Evolutionary conservation across 1,140 invertebrate genomes (phyloP).

Genomic region (Calephelis virginiensis): DNA sequence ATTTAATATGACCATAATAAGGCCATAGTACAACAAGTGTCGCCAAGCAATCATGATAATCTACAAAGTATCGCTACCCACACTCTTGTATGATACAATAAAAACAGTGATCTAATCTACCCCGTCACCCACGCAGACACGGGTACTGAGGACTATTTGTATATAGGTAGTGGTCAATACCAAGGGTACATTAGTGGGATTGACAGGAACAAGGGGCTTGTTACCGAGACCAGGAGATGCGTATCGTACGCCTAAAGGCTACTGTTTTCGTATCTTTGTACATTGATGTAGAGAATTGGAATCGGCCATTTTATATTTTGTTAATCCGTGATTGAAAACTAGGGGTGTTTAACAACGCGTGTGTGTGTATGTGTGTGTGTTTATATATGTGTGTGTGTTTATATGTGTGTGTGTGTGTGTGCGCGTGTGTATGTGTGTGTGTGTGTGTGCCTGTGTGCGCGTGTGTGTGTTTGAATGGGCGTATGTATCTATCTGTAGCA

Average conservation of each 20-base stretch:
- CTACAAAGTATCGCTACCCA: not conserved
- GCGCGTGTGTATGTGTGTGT: no score
- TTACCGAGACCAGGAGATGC: conserved; percentile 58
- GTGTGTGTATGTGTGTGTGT: no score
- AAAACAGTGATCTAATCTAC: conserved; percentile 20
- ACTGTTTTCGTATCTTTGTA: conserved; percentile 61
- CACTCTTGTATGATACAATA: conserved; percentile 10
- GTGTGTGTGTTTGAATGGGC: no score
- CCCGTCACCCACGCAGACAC: conserved; percentile 26
- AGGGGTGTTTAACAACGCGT: no score
- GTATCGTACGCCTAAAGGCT: conserved; percentile 63
- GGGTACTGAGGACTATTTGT: conserved; percentile 17
- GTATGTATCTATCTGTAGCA: no score
- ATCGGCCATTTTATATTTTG: not conserved
- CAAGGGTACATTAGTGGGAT: conserved; percentile 58
- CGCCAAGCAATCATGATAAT: conserved; percentile 10
- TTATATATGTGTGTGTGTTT: no score
- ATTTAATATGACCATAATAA: not conserved
- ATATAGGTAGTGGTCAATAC: conserved; percentile 32
- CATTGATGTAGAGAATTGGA: conserved; percentile 27
- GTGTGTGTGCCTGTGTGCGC: no score
- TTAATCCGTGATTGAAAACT: no score
- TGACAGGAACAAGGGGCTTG: conserved; percentile 68
- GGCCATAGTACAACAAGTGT: not conserved
- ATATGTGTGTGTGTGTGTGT: no score